phyloP scores from a whole-genome alignment of 2,797 vertebrate species.

The Clarias pachynema region DNA sequence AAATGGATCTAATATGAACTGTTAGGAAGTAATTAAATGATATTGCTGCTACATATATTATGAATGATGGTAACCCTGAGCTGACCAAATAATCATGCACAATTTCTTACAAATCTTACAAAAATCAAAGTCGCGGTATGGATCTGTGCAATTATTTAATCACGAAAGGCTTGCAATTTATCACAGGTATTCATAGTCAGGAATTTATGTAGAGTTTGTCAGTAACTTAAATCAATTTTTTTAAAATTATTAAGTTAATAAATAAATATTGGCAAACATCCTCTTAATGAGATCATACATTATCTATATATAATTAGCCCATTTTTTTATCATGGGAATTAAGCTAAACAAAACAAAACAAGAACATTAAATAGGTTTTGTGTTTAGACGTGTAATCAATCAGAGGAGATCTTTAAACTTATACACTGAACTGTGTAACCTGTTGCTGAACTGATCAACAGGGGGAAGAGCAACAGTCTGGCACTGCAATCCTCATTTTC shows the following conservation, averaged over 20 bases:
- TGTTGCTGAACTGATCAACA: not conserved
- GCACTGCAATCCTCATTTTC: not conserved
- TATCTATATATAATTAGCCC: not conserved
- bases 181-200: too few relatives aligned
- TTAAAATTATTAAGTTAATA: too few relatives aligned
- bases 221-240: too few relatives aligned
- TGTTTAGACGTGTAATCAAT: not conserved
- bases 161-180: too few relatives aligned
- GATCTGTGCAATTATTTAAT: too few relatives aligned
- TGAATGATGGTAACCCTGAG: not conserved
- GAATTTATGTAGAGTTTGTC: too few relatives aligned
- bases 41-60: not conserved
- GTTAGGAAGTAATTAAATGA: not conserved
- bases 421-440: not conserved
- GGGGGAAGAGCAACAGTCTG: not conserved
- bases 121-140: too few relatives aligned
- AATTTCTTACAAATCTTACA: too few relatives aligned
- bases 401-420: not conserved
- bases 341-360: not conserved
- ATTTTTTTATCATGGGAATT: not conserved
- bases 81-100: too few relatives aligned
- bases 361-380: not conserved
- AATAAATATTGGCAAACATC: too few relatives aligned
- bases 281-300: too few relatives aligned
- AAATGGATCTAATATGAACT: not conserved